A percentile compares a stretch with the other conserved stretches of the same genome.
Conservation (phyloP, 2,797 vertebrate genomes). For the Naso thynnoides region DNA sequence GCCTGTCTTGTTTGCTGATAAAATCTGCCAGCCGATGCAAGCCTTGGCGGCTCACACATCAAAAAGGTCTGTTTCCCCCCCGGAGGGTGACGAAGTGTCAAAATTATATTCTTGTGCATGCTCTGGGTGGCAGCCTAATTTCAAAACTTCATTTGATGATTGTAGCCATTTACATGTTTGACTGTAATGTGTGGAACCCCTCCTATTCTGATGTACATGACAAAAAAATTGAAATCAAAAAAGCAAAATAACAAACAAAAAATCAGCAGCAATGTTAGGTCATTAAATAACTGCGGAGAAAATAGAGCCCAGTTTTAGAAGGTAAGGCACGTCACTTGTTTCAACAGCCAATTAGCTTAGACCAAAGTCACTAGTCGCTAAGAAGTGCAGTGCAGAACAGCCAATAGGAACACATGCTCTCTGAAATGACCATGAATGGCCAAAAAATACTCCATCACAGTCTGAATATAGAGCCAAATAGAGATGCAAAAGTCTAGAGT, state of each 20-base stretch:
- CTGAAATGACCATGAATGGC: no score
- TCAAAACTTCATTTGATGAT: conserved; percentile 78
- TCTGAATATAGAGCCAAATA: no score
- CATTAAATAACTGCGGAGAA: background rate
- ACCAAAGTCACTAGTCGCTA: no score
- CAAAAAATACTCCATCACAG: no score
- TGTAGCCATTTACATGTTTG: conserved; percentile 60
- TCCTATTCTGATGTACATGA: background rate
- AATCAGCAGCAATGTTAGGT: background rate
- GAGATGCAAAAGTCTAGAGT: no score
- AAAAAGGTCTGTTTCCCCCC: conserved; percentile 76
- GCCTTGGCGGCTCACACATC: conserved; percentile 83
- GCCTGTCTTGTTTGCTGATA: conserved; percentile 82
- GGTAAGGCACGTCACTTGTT: no score
- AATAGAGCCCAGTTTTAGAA: no score
- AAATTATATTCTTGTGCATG: conserved; percentile 78
- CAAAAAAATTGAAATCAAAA: background rate
- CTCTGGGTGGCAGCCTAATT: conserved; percentile 81
- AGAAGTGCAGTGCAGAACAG: no score
- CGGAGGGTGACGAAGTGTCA: conserved; percentile 79
- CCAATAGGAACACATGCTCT: no score
- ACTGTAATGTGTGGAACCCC: conserved; percentile 15
- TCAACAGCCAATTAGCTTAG: no score
- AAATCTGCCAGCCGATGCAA: conserved; percentile 79
- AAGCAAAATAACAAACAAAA: background rate